Base-by-base conservation (phyloP, 2,113 vertebrate species). In the Dasypus novemcinctus region DNA sequence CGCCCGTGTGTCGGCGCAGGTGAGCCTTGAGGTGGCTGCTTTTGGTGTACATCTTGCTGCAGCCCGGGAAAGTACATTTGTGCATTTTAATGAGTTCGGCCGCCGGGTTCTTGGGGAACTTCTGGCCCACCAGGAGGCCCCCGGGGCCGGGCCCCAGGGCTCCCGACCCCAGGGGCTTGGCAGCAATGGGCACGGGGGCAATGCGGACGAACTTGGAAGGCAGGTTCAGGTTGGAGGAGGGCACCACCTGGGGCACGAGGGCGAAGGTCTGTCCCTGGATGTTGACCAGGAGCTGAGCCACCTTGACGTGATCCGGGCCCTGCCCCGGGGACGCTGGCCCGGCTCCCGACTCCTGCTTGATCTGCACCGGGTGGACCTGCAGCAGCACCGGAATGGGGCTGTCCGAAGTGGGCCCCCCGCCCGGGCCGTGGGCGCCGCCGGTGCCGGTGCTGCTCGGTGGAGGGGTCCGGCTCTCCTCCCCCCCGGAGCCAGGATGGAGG, bases 21-120 rank as follows among this genome's bases (percentile, higher is more conserved):
- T 99, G 99, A 71, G 99, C 99, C 98, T 99, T 99, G 94, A 99
- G 99, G 96, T 99, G 99, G 97, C 99, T 99, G 98, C 99, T 99
- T 97, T 99, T 99, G 12, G 99, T 99, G 98, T 99, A 99, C 99
- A 99, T 99, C 98, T 99, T 99, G 98, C 98, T 99, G 98, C 99
- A 99, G 86, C 99, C 99, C 0, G 99, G 99, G 93, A 99, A 99
- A 98, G 98, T 98, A 96, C 99, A 99, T 98, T 99, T 99, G 97
- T 99, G 99, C 99, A 99, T 99, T 99, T 99, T 99, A 97, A 99
- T 99, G 83, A 99, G 99, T 98, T 99, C 99, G 0, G 99, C 98
- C 64, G 99, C 98, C 0, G 99, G 99, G 92, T 98, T 99, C 98
- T 99, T 99, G 97, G 98, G 99, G 97, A 99, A 99, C 98, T 99